Percentiles rank a stretch among this genome's conserved stretches.
These are phyloP conservation scores for Euleptes europaea DNA, from an alignment of 2,113 vertebrate genomes.

Conservation along the genomic window DNA sequence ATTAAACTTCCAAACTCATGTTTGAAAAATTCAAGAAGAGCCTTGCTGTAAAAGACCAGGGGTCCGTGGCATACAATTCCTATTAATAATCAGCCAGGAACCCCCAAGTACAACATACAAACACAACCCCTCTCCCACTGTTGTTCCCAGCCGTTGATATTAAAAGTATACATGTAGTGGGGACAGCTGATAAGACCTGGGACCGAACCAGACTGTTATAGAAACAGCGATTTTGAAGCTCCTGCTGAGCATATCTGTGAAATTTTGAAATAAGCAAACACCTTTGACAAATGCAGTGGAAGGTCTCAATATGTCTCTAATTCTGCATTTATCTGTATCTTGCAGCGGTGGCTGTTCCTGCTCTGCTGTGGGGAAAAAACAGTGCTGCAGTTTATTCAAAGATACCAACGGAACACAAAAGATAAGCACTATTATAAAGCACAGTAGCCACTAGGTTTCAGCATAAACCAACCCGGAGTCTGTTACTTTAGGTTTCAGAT, in stretches of 20 bases:
- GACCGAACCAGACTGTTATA: neutral
- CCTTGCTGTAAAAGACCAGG: too few species aligned
- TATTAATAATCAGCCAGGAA: neutral
- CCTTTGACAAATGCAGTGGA: too few species aligned
- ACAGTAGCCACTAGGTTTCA: neutral
- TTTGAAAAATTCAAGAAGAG: neutral
- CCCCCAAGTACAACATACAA: too few species aligned
- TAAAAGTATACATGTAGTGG: neutral
- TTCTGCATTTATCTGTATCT: too few species aligned
- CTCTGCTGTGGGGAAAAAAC: neutral
- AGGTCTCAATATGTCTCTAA: too few species aligned
- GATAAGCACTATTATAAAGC: neutral
- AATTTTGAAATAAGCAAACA: too few species aligned
- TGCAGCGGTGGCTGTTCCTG: neutral
- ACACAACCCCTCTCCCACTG: too few species aligned
- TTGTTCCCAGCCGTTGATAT: too few species aligned
- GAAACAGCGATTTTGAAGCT: neutral
- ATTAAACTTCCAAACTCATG: neutral
- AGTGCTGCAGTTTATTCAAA: too few species aligned
- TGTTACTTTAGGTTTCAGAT: conserved; percentile 2
- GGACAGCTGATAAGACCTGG: neutral
- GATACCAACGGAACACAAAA: neutral
- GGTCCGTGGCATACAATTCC: too few species aligned
- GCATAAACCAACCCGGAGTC: neutral
- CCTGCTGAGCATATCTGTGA: neutral